These are phyloP conservation scores for Plagodis pulveraria DNA, from an alignment of 2,888 invertebrate species.

Conservation along the genomic window DNA sequence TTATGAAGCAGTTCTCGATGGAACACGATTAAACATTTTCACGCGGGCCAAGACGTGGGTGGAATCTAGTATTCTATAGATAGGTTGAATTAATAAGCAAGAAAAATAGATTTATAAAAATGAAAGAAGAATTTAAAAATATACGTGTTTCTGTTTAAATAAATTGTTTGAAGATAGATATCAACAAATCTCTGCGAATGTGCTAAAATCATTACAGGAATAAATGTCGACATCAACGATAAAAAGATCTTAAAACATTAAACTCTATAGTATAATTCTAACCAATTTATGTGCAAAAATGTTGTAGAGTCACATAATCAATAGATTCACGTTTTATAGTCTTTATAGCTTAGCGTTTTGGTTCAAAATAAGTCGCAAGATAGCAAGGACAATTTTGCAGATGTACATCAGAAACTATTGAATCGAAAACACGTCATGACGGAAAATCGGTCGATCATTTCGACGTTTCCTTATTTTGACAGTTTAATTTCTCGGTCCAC, in stretches of 20 bases:
- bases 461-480: slow-evolving; percentile 53
- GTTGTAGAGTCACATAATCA: neutral
- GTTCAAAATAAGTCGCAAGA: slow-evolving; percentile 8
- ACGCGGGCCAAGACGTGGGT: too few species aligned
- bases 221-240: slow-evolving; percentile 21
- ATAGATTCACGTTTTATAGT: neutral
- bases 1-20: too few species aligned
- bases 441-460: slow-evolving; percentile 38
- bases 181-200: slow-evolving; percentile 13
- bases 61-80: too few species aligned
- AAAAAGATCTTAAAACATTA: slow-evolving; percentile 16
- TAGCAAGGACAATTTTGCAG: slow-evolving; percentile 7
- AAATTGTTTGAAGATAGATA: slow-evolving; percentile 4
- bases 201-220: slow-evolving; percentile 15
- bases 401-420: slow-evolving; percentile 10
- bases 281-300: slow-evolving; percentile 6
- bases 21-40: too few species aligned
- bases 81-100: too few species aligned
- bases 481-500: slow-evolving; percentile 43
- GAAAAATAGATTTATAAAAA: too few species aligned
- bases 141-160: too few species aligned
- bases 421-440: slow-evolving; percentile 24
- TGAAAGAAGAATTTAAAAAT: too few species aligned
- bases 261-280: slow-evolving; percentile 8
- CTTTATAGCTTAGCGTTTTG: neutral